Base-by-base conservation (phyloP, 2,797 vertebrate genomes). In the Hydrocynus forskahlii region DNA sequence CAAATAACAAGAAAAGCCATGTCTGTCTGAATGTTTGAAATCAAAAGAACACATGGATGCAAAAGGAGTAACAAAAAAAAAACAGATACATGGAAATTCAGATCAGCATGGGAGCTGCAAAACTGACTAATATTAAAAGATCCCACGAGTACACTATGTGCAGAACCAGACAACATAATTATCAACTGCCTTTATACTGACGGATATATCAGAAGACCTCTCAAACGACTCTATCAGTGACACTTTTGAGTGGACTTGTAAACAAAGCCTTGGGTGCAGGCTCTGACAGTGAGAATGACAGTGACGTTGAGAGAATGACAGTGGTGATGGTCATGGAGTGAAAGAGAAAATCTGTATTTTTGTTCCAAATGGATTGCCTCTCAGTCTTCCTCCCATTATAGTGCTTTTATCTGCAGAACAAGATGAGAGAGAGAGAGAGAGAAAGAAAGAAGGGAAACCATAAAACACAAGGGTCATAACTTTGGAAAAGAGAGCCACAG, bases 351-450 rank as follows among this genome's bases (percentile, higher is more conserved):
- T 38, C 5, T 68, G 57, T 79, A 14, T 40, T 64, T 48, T 43
- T 62, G 23, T 21, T 62, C 57, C 67, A 62, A 23, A 52, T 79
- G 43, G 59, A 13, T 48, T 1, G 3, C 9, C 40, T 71, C 21
- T n/a, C 5, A 17, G 23, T 45, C 55, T 25, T 29, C 21, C 6
- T 10, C 70, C 50, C 62, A 8, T 80, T 74, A 45, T n/a, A 57
- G 48, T 74, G 62, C 50, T 57, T 80, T 48, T 57, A 80, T 80
- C 71, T 57, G 45, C 38, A n/a, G 38, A 35, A 35, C 35, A 35
- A 35, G n/a, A 23, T n/a, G 59, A 79, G 59, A 14, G 48, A 72
- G 63, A 12, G 23, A 38, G 40, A 52, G 7, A 43, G 64, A 67
- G 16, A 9, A 2, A 59, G 14, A 73, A 10, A 66, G 62, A 5